phyloP scores from a whole-genome alignment of 2,113 vertebrate genomes.

The Octodon degus region DNA sequence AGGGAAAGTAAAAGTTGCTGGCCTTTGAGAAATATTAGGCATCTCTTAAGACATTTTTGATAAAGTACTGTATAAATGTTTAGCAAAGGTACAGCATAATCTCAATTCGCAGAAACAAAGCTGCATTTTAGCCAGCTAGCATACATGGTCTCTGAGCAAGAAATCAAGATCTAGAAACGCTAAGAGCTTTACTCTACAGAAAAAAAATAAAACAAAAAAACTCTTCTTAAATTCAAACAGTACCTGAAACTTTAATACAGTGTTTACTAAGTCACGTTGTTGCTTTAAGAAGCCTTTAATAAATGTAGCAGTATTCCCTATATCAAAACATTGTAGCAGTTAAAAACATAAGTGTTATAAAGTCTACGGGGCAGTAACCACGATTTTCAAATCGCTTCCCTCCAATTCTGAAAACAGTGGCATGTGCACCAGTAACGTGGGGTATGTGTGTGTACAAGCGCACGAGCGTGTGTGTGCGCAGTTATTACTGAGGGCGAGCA shows the following conservation, averaged over 20 bases:
- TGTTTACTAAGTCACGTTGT: slow-evolving; percentile 1
- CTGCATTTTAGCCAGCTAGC: neutral
- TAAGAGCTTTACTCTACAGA: neutral
- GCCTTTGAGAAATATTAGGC: slow-evolving; percentile 31
- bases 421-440: neutral
- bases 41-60: slow-evolving; percentile 37
- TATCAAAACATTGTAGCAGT: neutral
- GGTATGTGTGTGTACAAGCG: too few species aligned
- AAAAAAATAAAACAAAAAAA: slow-evolving; percentile 6
- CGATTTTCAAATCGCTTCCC: neutral
- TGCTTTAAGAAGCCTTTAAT: slow-evolving; percentile 42
- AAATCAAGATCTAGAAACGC: slow-evolving; percentile 10
- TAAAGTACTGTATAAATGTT: neutral
- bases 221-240: slow-evolving; percentile 31
- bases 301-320: slow-evolving; percentile 49
- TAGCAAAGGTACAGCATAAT: slow-evolving; percentile 1
- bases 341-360: slow-evolving; percentile 21
- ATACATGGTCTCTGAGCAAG: neutral
- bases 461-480: neutral
- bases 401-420: neutral
- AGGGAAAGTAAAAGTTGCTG: slow-evolving; percentile 71
- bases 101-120: slow-evolving; percentile 39
- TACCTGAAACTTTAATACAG: neutral
- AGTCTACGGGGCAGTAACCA: neutral
- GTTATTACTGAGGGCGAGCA: slow-evolving; percentile 20